These are phyloP conservation scores for Euzophera pinguis DNA, from an alignment of 2,888 invertebrate species.

Conservation along the genomic window DNA sequence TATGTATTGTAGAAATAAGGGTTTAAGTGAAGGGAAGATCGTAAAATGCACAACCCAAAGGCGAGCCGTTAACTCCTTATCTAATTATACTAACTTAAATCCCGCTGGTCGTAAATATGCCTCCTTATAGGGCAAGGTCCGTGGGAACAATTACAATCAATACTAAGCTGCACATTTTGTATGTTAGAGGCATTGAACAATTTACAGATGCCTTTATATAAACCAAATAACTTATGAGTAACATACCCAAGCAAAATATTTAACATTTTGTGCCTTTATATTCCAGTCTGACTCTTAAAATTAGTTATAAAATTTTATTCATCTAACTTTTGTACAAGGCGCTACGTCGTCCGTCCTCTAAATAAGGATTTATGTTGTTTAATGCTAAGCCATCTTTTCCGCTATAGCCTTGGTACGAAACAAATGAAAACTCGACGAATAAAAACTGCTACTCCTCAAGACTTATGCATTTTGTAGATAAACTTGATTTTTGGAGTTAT, in stretches of 20 bases:
- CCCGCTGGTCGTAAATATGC: slow-evolving; percentile 2
- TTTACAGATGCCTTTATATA: too few species aligned
- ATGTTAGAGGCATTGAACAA: not conserved
- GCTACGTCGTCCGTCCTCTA: not conserved
- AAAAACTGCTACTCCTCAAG: slow-evolving; percentile 6
- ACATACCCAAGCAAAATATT: not conserved
- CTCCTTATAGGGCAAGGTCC: slow-evolving; percentile 4
- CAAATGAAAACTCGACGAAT: not conserved
- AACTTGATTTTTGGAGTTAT: slow-evolving; percentile 9
- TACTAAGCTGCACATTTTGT: slow-evolving; percentile 2
- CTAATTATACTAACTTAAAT: slow-evolving; percentile 7
- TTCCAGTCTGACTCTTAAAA: too few species aligned
- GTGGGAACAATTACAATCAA: slow-evolving; percentile 7
- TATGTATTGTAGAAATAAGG: not conserved
- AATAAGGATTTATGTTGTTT: slow-evolving; percentile 11
- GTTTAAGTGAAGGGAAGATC: not conserved
- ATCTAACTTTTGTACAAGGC: slow-evolving; percentile 2
- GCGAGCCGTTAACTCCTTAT: slow-evolving; percentile 7
- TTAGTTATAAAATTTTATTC: slow-evolving; percentile 5
- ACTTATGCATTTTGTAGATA: slow-evolving; percentile 7
- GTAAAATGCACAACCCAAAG: not conserved
- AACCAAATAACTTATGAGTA: too few species aligned
- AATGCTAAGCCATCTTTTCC: slow-evolving; percentile 4
- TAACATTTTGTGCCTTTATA: too few species aligned
- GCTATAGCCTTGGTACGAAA: not conserved